Percentiles rank a stretch among this genome's conserved stretches.
Conservation (phyloP, 2,797 vertebrate species). For the Vultur gryphus region DNA sequence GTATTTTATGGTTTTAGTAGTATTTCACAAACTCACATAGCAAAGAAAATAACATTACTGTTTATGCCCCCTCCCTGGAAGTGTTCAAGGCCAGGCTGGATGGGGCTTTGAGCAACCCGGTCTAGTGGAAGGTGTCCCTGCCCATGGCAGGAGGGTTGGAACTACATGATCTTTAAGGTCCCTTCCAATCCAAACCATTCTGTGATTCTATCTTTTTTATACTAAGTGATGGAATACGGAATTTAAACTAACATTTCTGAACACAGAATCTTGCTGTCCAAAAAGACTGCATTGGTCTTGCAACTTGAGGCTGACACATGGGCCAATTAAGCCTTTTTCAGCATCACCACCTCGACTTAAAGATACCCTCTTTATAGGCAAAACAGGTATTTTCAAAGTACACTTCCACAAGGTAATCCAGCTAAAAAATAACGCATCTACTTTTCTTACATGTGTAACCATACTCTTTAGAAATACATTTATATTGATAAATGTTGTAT, state of each 20-base stretch:
- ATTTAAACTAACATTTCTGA: not conserved
- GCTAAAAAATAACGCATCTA: not conserved
- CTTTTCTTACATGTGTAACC: not conserved
- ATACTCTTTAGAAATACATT: not conserved
- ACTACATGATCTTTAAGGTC: not conserved
- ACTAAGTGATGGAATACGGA: not conserved
- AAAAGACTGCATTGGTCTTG: not conserved
- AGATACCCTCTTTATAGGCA: not conserved
- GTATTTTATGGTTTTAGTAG: not conserved
- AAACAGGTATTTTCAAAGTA: not conserved
- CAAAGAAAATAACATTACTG: not conserved
- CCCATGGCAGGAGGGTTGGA: fast-evolving
- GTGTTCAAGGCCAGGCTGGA: not conserved
- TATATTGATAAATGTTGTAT: not conserved
- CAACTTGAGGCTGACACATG: not conserved
- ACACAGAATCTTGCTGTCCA: not conserved
- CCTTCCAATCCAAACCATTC: not conserved
- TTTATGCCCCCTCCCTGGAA: not conserved
- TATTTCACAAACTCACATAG: not conserved
- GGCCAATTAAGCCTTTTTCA: not conserved
- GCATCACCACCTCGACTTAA: not conserved
- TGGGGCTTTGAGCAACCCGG: not conserved
- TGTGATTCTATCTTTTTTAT: not conserved
- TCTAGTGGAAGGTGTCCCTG: not conserved
- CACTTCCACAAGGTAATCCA: not conserved